Base-by-base conservation (phyloP, 2,113 vertebrate species). In the Hystrix brachyura region DNA sequence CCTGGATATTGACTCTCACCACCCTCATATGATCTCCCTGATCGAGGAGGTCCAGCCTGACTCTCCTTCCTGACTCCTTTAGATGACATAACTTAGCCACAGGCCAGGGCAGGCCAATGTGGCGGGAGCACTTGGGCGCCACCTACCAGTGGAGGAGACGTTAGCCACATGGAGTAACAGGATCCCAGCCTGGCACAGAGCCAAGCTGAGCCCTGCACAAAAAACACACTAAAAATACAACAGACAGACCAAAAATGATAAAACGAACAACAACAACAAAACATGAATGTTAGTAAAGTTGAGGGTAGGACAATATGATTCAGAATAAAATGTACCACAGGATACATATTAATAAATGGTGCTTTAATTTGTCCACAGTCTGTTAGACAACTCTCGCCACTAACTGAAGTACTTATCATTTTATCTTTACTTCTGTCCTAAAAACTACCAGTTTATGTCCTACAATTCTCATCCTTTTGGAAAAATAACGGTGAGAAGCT, bases 241-340 rank as follows among this genome's bases (percentile, higher is more conserved):
- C 38, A 38, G 32, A 78, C 51, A 51, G 32, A 51, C 25, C 13
- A 51, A 78, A 76, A 46, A 13, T 46, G 46, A 46, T 7, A 0
- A 74, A 46, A 48, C 23, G 9, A 76, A 65, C 67, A n/a, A 48
- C 10, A 76, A 5, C 46, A 76, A 15, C 25, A 48, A 51, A 51
- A 48, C 12, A 29, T 13, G 25, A 55, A 82, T 1, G 4, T 59
- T 59, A 76, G 7, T 23, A 57, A 43, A 2, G 46, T 38, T 32
- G 27, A 88, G 2, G 25, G 1, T 10, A 6, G 79, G 57, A 48
- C 51, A 59, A 48, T 59, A n/a, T 29, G 7, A 11, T 14, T 60
- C 79, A 64, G n/a, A 1, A 0, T 57, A 43, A 83, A 9, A 11
- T 0, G 7, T 15, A 3, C 15, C 6, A 27, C 19, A 48, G 48